Conservation (phyloP, 2,113 vertebrate species). For the Trochalopteron elliotii region DNA sequence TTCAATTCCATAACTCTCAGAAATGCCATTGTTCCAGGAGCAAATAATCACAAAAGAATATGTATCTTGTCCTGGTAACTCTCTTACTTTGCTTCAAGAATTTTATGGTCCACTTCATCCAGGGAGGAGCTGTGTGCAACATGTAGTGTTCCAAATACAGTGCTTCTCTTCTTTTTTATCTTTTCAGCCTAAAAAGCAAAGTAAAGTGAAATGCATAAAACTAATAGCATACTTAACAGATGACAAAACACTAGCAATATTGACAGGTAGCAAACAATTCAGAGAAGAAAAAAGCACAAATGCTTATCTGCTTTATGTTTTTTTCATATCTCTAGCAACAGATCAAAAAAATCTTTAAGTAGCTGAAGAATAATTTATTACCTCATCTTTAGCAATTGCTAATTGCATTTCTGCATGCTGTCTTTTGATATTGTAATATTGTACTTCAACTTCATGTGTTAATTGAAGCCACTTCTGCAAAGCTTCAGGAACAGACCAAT, state of each 20-base stretch:
- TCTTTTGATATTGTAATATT: constrained; percentile 99
- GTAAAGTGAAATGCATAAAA: background rate
- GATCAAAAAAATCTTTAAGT: background rate
- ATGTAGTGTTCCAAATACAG: constrained; percentile 95
- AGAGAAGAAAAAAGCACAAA: background rate
- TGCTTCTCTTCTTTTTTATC: constrained; percentile 96
- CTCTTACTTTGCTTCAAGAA: constrained; percentile 97
- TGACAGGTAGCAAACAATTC: background rate
- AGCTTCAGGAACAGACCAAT: constrained; percentile 92
- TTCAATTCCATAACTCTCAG: background rate
- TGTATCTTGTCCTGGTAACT: background rate
- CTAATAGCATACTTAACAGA: background rate
- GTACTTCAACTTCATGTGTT: constrained; percentile 97
- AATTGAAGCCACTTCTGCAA: constrained; percentile 98
- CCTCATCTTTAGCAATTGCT: constrained; percentile 94
- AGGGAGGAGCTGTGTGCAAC: constrained; percentile 98
- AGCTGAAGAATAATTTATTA: constrained; percentile 57
- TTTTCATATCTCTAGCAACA: background rate
- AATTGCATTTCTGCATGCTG: constrained; percentile 94
- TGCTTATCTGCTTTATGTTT: background rate
- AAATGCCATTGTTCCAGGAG: background rate
- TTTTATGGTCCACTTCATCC: constrained; percentile 99
- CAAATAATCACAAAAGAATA: background rate
- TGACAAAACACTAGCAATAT: background rate
- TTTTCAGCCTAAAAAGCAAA: constrained; percentile 89